A percentile compares a stretch with the other conserved stretches of the same genome.
These are phyloP conservation scores for Schizaphis graminum DNA, from an alignment of 2,888 invertebrate species.

Conservation along the genomic window DNA sequence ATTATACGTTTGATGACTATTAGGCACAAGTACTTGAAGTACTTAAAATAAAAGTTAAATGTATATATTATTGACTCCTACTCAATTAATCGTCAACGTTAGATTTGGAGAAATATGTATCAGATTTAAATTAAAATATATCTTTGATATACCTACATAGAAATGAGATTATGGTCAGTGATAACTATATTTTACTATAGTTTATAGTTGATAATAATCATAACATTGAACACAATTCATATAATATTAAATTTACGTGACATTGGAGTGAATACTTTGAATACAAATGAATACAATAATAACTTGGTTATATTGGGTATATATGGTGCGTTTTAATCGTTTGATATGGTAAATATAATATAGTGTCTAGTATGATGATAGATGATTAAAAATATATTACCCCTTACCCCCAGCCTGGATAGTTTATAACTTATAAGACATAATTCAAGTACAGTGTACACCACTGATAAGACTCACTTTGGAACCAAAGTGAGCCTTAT, in stretches of 20 bases:
- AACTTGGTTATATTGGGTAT: too few relatives aligned
- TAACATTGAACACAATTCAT: background rate
- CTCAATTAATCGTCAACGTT: background rate
- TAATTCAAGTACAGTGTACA: background rate
- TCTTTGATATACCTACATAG: background rate
- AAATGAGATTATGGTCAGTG: background rate
- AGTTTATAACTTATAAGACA: too few relatives aligned
- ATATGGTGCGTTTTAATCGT: too few relatives aligned
- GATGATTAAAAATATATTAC: background rate
- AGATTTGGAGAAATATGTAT: background rate
- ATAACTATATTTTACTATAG: background rate
- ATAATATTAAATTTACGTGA: background rate
- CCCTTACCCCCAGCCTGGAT: background rate
- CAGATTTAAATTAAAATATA: background rate
- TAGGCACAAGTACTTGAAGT: too few relatives aligned
- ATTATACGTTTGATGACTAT: too few relatives aligned
- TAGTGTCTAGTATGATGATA: background rate
- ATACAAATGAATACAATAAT: too few relatives aligned
- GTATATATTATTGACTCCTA: background rate
- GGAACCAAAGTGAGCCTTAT: too few relatives aligned
- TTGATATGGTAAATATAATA: background rate
- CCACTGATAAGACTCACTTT: too few relatives aligned
- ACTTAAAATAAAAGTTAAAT: too few relatives aligned
- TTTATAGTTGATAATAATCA: background rate
- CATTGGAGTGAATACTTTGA: background rate